phyloP scores from a whole-genome alignment of 2,113 vertebrate genomes.

The Callionymus lyra region DNA sequence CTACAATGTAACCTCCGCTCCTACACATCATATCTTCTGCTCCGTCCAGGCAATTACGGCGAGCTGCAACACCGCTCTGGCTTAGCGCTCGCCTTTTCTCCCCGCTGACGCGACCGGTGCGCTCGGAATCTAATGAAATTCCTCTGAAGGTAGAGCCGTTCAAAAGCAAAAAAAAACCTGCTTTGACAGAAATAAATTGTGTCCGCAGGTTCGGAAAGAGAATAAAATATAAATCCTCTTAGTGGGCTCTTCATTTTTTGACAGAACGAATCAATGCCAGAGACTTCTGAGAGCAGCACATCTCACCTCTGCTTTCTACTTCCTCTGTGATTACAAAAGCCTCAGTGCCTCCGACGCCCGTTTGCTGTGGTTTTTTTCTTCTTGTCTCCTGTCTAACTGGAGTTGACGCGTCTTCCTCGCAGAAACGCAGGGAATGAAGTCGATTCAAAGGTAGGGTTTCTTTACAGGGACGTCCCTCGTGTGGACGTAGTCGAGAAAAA shows the following conservation, averaged over 20 bases:
- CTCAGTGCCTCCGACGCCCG: constrained; percentile 29
- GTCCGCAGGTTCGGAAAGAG: no score
- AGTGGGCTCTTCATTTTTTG: no score
- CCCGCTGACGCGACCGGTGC: constrained; percentile 32
- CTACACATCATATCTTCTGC: constrained; percentile 37
- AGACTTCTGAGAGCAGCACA: no score
- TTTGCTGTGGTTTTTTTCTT: constrained; percentile 29
- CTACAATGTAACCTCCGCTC: constrained; percentile 26
- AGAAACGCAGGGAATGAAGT: constrained; percentile 31
- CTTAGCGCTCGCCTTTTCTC: constrained; percentile 31
- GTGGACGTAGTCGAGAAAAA: constrained; percentile 26
- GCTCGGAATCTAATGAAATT: constrained; percentile 37
- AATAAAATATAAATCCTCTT: no score
- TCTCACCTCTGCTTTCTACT: no score
- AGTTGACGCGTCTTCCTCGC: constrained; percentile 12
- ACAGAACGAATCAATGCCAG: no score
- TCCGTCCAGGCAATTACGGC: constrained; percentile 41
- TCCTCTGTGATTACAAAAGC: constrained; percentile 15
- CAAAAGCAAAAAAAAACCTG: constrained; percentile 24
- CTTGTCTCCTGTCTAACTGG: constrained; percentile 6
- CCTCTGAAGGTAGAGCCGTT: constrained; percentile 28
- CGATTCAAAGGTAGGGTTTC: constrained; percentile 32
- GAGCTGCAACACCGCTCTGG: constrained; percentile 46
- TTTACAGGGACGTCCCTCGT: constrained; percentile 10
- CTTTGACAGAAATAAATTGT: no score